Evolutionary conservation across 53 echinoderm and acorn worm species (phyloP).

Genomic region (Crossaster papposus): DNA sequence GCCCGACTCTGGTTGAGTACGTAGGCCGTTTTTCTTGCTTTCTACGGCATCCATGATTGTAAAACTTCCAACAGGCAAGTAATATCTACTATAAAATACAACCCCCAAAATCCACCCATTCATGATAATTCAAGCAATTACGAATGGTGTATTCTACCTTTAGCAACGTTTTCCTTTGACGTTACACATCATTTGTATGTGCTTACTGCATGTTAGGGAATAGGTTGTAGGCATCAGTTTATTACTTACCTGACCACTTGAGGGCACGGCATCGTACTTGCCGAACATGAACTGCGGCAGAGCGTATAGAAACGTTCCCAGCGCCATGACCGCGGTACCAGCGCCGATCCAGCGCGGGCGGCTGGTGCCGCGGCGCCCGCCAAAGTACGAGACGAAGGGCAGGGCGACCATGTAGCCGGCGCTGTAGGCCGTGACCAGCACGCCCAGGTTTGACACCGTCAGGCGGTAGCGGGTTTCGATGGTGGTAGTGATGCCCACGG

Average conservation of each 20-base stretch:
- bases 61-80: too few relatives aligned
- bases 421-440: conserved; percentile 59
- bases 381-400: conserved; percentile 56
- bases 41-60: too few relatives aligned
- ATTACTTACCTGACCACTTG: conserved; percentile 32
- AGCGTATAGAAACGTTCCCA: conserved; percentile 42
- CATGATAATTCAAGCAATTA: too few relatives aligned
- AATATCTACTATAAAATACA: too few relatives aligned
- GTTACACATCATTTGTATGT: too few relatives aligned
- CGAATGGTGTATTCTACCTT: too few relatives aligned
- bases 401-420: conserved; percentile 65
- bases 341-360: conserved; percentile 56
- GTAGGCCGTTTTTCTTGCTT: too few relatives aligned
- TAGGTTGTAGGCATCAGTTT: too few relatives aligned
- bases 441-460: conserved; percentile 58
- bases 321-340: conserved; percentile 31
- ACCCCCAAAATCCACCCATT: too few relatives aligned
- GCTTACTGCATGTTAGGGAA: too few relatives aligned
- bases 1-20: too few relatives aligned
- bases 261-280: conserved; percentile 13
- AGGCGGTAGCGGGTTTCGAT: conserved; percentile 75
- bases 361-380: conserved; percentile 26
- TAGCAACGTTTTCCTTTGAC: too few relatives aligned
- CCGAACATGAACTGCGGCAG: conserved; percentile 57
- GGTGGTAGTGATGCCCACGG: conserved; percentile 64